Evolutionary conservation across 2,888 invertebrate species (phyloP), one percentile per base, ranked within the genome.

Genomic region (Diarsia mendica): DNA sequence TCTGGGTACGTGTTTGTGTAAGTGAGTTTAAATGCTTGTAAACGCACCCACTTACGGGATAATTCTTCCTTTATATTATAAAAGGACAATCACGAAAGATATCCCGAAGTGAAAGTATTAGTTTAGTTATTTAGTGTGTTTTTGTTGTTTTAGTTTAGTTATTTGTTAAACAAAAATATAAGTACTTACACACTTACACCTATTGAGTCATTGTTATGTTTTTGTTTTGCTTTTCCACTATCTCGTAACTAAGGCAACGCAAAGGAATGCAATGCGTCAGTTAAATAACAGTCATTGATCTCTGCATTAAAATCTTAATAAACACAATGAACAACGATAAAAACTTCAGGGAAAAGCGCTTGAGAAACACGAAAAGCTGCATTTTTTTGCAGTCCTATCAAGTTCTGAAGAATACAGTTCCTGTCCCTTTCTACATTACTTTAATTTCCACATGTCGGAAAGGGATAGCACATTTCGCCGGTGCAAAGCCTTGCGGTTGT

Each of bases 401-500:
- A 88, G 85, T 83, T 87, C 89, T 86, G 84, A 85, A 89, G 86
- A 84, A 84, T 79, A 63, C 75, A 53, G 73, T 76, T 76, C 73
- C 68, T 91, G 86, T 81, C 88, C 80, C 77, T 90, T 89, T 85
- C 73, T 67, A 67, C 13, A 60, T 66, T 73, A 71, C 44, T 63
- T 75, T 33, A 72, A 75, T 72, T 64, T 49, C 51, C 46, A 85
- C 75, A 80, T 15, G 87, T 90, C 66, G 80, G 85, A 87, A 91
- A 91, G 53, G 75, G 88, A 68, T 49, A 55, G 67, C 51, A 68
- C 63, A 87, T 78, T 83, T 88, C 85, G 85, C 86, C 86, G 83
- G 84, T 85, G 87, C 79, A 73, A 84, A 81, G 81, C 82, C 82
- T 88, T 89, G 60, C 72, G 71, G 67, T 82, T 87, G 86, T 90